A percentile compares a stretch with the other conserved stretches of the same genome.
These are phyloP conservation scores for Phalangium opilio DNA, from an alignment of 2,888 invertebrate genomes.

Conservation along the genomic window DNA sequence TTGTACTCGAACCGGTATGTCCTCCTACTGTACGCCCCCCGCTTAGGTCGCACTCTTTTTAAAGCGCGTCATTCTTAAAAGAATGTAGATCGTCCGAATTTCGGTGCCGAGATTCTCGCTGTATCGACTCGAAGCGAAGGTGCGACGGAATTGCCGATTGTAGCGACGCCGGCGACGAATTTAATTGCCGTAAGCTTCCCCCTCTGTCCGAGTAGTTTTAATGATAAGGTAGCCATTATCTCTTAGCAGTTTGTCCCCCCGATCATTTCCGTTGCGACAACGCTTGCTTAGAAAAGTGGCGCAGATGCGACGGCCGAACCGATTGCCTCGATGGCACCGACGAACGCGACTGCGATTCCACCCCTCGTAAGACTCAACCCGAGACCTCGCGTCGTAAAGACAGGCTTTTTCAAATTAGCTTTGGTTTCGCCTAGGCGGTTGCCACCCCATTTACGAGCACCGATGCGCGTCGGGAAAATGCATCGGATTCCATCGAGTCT, in stretches of 20 bases:
- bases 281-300: constrained; percentile 39
- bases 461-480: constrained; percentile 36
- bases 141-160: constrained; percentile 46
- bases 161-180: constrained; percentile 44
- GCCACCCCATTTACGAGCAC: constrained; percentile 11
- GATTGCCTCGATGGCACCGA: constrained; percentile 17
- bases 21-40: no score
- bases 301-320: constrained; percentile 30
- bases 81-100: constrained; percentile 21
- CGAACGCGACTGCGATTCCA: constrained; percentile 23
- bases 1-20: constrained; percentile 18
- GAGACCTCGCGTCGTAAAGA: no score
- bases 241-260: constrained; percentile 31
- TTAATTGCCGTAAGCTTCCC: constrained; percentile 23
- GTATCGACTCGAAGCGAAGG: constrained; percentile 39
- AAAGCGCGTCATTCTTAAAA: no score
- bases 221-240: no score
- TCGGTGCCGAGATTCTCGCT: constrained; percentile 42
- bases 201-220: no score
- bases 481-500: constrained; percentile 23
- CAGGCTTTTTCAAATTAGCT: no score
- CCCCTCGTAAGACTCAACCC: no score
- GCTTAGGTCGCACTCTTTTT: no score
- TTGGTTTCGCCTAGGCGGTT: no score
- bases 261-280: constrained; percentile 48